Conservation (phyloP, 2,113 vertebrate species). For the Mustelus asterias region DNA sequence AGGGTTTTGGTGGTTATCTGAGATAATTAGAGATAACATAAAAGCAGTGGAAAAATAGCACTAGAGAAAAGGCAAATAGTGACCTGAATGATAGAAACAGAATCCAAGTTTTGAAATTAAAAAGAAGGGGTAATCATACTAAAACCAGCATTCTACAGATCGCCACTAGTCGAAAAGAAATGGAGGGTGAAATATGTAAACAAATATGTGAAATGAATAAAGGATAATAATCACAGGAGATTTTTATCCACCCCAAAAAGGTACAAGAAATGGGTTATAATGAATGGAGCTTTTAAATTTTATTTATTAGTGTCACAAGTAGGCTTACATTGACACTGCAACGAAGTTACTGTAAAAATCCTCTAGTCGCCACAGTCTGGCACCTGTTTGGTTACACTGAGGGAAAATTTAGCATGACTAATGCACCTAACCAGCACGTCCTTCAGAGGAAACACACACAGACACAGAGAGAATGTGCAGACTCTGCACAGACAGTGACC, state of each 20-base stretch:
- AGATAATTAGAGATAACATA: neutral
- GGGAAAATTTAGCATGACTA: too few relatives aligned
- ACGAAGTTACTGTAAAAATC: too few relatives aligned
- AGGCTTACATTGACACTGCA: too few relatives aligned
- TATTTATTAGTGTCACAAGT: neutral
- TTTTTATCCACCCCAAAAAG: neutral
- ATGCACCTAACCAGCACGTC: too few relatives aligned
- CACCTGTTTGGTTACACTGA: too few relatives aligned
- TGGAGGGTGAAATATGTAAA: neutral
- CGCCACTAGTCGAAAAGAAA: neutral
- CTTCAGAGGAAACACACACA: too few relatives aligned
- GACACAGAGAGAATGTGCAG: too few relatives aligned
- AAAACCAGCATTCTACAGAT: neutral
- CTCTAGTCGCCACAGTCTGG: too few relatives aligned
- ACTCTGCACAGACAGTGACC: too few relatives aligned
- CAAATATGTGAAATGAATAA: neutral
- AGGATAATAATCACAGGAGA: neutral
- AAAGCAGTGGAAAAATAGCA: too few relatives aligned
- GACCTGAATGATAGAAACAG: neutral
- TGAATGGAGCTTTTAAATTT: neutral
- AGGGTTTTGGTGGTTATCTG: neutral
- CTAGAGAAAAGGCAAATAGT: neutral
- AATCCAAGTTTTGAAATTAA: neutral
- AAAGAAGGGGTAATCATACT: neutral
- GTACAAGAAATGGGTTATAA: neutral